A percentile compares a stretch with the other conserved stretches of the same genome.
Evolutionary conservation across 1,140 invertebrate species (phyloP).

Genomic region (Dolichoris vasculosae): DNA sequence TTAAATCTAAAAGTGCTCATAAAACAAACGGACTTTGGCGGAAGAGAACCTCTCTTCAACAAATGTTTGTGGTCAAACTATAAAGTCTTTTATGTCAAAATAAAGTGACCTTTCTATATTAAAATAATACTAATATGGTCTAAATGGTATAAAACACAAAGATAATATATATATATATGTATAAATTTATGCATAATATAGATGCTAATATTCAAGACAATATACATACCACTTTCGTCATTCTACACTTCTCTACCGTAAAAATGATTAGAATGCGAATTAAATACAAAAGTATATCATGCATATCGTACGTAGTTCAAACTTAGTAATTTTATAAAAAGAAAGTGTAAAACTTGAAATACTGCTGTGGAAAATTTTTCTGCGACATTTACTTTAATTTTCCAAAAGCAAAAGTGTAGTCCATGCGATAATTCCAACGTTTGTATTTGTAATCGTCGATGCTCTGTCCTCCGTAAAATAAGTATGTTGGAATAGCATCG

Average conservation of each 20-base stretch:
- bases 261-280: not conserved
- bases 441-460: no score
- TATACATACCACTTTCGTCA: not conserved
- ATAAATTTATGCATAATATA: not conserved
- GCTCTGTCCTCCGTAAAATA: no score
- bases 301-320: not conserved
- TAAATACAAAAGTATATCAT: not conserved
- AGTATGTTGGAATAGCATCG: not conserved
- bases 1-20: conserved; percentile 3
- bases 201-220: not conserved
- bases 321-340: not conserved
- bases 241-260: not conserved
- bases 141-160: not conserved
- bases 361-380: no score
- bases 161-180: not conserved
- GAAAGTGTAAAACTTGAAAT: not conserved
- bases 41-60: not conserved
- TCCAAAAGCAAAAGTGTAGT: no score
- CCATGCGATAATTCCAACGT: no score
- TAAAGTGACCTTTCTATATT: conserved; percentile 8
- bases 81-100: conserved; percentile 19
- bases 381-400: no score
- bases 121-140: conserved; percentile 19
- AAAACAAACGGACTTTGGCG: conserved; percentile 1
- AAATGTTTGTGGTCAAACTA: conserved; percentile 11